Evolutionary conservation across 2,797 vertebrate species (phyloP), one percentile per base, ranked within the genome.

Genomic region (Phataginus tetradactyla): DNA sequence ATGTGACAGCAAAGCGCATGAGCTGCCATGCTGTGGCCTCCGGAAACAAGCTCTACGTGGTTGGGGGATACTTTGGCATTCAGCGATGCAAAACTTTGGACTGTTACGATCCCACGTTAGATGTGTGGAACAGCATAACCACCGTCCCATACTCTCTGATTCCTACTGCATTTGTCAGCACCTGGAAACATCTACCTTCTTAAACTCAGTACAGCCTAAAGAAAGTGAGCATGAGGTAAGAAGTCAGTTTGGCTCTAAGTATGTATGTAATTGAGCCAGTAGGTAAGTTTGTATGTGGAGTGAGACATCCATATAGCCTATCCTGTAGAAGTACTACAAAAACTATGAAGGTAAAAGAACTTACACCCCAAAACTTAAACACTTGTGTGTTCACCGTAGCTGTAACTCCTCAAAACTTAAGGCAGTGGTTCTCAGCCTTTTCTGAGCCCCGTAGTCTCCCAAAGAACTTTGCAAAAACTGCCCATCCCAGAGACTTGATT

Each of bases 11-110:
- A 1, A 99, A 99, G 97, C 98, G 99, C 90, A 99, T 99, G 99
- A 99, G 99, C 98, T 99, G 99, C 98, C 99, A 99, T 4, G 99
- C 99, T 0, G 99, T 99, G 96, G 99, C 99, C 4, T 99, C 99
- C 10, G 99, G 99, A 84, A 99, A 99, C 98, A 99, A 99, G 97
- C 98, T 99, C 86, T 99, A 99, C 0, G 99, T 99, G 74, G 99
- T 99, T 51, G 99, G 99, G n/a, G 99, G 99, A 42, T 99, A 99
- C 99, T 99, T 99, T 63, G 99, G 99, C 97, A 99, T 99, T 72
- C 99, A 99, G 98, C 99, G 99, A 53, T 99, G 99, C 98, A 99
- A 99, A 98, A 99, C 99, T 0, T 91, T 99, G 98, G 99, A 99
- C 99, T 99, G 99, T 98, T 99, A 99, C 0, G 99, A 99, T 97